These are phyloP conservation scores for Sinelater perroti DNA, from an alignment of 2,888 invertebrate genomes.

Conservation along the genomic window DNA sequence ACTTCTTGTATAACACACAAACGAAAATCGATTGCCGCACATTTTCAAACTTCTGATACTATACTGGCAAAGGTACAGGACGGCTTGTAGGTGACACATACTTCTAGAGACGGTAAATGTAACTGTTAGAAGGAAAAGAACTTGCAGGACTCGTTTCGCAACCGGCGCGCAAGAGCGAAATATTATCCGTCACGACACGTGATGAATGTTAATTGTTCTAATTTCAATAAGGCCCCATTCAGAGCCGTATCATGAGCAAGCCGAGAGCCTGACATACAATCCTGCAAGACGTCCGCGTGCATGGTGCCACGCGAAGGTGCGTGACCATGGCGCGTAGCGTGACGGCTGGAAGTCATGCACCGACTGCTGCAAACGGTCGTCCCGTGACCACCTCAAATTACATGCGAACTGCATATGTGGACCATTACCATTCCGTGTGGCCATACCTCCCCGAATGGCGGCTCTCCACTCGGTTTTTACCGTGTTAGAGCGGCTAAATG, in stretches of 20 bases:
- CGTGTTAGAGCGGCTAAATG: slow-evolving; percentile 5
- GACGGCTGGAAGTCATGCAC: slow-evolving; percentile 42
- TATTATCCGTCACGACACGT: slow-evolving; percentile 17
- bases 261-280: slow-evolving; percentile 30
- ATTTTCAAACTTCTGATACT: too few species aligned
- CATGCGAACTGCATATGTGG: slow-evolving; percentile 44
- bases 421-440: slow-evolving; percentile 37
- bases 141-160: too few species aligned
- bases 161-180: slow-evolving; percentile 11
- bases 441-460: not conserved
- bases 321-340: slow-evolving; percentile 39
- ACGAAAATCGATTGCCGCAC: too few species aligned
- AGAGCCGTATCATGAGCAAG: slow-evolving; percentile 20
- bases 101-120: too few species aligned
- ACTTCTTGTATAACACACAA: too few species aligned
- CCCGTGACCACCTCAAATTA: slow-evolving; percentile 44
- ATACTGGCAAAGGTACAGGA: too few species aligned
- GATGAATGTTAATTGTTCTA: slow-evolving; percentile 30
- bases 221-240: slow-evolving; percentile 30
- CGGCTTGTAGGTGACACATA: too few species aligned
- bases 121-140: too few species aligned
- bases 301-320: slow-evolving; percentile 37
- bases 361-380: slow-evolving; percentile 39
- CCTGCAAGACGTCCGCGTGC: slow-evolving; percentile 28
- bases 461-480: slow-evolving; percentile 5